Evolutionary conservation across 2,888 invertebrate species (phyloP).

Genomic region (Eupithecia pulchellata): DNA sequence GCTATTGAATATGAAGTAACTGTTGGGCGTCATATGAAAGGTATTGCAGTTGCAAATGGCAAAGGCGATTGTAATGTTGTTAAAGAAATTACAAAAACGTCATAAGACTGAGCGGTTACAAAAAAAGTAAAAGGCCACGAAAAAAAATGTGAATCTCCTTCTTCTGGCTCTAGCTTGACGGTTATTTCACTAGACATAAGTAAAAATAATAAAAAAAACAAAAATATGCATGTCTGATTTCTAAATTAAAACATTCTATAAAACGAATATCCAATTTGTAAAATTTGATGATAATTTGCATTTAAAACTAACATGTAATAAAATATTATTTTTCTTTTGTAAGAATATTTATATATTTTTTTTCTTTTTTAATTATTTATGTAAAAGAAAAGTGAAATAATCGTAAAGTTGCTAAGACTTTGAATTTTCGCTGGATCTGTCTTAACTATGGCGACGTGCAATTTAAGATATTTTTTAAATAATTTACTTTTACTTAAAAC

Average conservation of each 20-base stretch:
- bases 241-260: not conserved
- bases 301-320: not conserved
- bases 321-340: no score
- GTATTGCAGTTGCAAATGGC: slow-evolving; percentile 10
- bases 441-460: slow-evolving; percentile 39
- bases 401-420: slow-evolving; percentile 15
- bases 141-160: slow-evolving; percentile 49
- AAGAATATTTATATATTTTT: no score
- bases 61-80: slow-evolving; percentile 43
- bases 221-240: not conserved
- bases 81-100: slow-evolving; percentile 68
- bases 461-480: slow-evolving; percentile 10
- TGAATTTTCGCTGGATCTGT: slow-evolving; percentile 38
- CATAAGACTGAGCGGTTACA: slow-evolving; percentile 83
- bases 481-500: slow-evolving; percentile 3
- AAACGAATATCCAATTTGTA: not conserved
- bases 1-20: not conserved
- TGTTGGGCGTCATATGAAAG: not conserved
- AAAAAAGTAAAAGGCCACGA: slow-evolving; percentile 64
- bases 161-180: slow-evolving; percentile 20
- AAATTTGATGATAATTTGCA: not conserved
- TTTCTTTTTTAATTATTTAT: no score
- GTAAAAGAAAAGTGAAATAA: slow-evolving; percentile 18
- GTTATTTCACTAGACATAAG: slow-evolving; percentile 10
- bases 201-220: not conserved